Conservation (phyloP, 2,888 invertebrate genomes). For the Drosophila phalerata region DNA sequence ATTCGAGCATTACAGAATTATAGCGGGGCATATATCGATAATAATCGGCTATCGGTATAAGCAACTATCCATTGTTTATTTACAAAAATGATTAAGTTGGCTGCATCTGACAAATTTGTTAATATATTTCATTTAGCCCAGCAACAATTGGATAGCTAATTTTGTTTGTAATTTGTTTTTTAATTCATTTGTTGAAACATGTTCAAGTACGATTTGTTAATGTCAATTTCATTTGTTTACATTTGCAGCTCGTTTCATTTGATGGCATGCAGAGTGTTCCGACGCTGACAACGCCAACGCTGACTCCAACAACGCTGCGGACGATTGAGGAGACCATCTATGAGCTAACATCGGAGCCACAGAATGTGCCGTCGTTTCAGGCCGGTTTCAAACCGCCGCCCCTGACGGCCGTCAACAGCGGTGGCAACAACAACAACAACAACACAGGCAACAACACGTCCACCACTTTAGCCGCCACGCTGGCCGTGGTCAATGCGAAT, state of each 20-base stretch:
- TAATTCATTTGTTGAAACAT: neutral
- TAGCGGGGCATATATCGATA: constrained; percentile 4
- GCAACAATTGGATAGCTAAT: no score
- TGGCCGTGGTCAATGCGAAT: constrained; percentile 37
- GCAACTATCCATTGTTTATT: neutral
- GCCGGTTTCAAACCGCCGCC: constrained; percentile 98
- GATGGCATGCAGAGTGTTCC: constrained; percentile 95
- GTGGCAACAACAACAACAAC: constrained; percentile 4
- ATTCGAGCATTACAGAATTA: neutral
- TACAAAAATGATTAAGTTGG: constrained; percentile 12
- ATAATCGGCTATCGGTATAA: constrained; percentile 31
- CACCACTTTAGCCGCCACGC: constrained; percentile 27
- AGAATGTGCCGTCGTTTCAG: constrained; percentile 92
- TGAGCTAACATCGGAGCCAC: constrained; percentile 92
- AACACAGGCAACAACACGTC: constrained; percentile 26
- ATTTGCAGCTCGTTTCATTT: constrained; percentile 92
- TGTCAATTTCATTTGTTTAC: constrained; percentile 26
- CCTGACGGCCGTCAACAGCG: constrained; percentile 85
- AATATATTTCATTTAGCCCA: neutral
- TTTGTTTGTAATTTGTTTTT: neutral
- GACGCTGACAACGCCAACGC: constrained; percentile 96
- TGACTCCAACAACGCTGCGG: constrained; percentile 97
- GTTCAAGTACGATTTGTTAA: neutral
- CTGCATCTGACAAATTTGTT: constrained; percentile 3
- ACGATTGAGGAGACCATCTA: constrained; percentile 96